phyloP scores from a whole-genome alignment of 1,140 invertebrate species.

The Drosophila pruinosa region DNA sequence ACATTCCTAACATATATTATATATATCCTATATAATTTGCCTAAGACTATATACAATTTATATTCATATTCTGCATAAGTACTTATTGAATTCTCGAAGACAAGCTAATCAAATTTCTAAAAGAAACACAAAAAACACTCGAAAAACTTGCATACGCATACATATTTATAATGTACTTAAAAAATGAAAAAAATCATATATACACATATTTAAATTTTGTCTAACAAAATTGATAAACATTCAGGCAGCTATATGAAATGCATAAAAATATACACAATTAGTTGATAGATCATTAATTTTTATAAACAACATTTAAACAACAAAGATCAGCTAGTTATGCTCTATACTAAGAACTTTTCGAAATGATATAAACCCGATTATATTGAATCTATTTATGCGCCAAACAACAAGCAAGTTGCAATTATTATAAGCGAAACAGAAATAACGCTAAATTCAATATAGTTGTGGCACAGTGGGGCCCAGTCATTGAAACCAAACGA shows the following conservation, averaged over 20 bases:
- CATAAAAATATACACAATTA: constrained; percentile 44
- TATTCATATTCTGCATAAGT: constrained; percentile 44
- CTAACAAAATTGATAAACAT: constrained; percentile 68
- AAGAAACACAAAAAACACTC: constrained; percentile 60
- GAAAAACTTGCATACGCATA: constrained; percentile 11
- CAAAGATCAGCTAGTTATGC: constrained; percentile 23
- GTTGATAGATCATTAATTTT: constrained; percentile 59
- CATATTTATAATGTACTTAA: constrained; percentile 26
- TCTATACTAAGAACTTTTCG: constrained; percentile 33
- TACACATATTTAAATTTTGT: constrained; percentile 70
- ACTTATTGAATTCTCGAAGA: constrained; percentile 55
- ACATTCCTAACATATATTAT: constrained; percentile 49
- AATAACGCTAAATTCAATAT: constrained; percentile 1
- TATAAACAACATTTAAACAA: constrained; percentile 63
- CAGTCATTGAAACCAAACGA: constrained; percentile 33
- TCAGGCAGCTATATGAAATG: constrained; percentile 50
- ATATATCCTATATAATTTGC: constrained; percentile 34
- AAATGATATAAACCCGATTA: constrained; percentile 22
- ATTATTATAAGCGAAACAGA: constrained; percentile 21
- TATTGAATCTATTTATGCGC: constrained; percentile 31
- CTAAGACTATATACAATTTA: constrained; percentile 32
- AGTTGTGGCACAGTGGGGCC: constrained; percentile 16
- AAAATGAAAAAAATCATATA: constrained; percentile 24
- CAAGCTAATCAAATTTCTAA: constrained; percentile 74
- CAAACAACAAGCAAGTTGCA: constrained; percentile 43